Percentiles rank a stretch among this genome's conserved stretches.
Conservation (phyloP, 1,140 invertebrate species). For the Harpegnathos saltator region DNA sequence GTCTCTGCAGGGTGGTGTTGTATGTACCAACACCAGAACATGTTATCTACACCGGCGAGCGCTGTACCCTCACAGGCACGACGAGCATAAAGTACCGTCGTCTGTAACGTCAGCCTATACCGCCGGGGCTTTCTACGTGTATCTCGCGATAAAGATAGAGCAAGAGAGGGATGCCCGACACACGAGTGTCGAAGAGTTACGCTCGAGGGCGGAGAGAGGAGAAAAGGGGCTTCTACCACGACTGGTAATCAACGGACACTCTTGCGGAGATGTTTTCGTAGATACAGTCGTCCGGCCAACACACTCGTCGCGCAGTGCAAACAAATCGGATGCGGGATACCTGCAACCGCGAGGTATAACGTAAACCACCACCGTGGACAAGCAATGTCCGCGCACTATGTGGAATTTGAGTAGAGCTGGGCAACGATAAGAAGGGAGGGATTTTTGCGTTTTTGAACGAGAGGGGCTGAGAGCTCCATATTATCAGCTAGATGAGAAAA, state of each 20-base stretch:
- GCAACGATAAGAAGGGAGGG: not conserved
- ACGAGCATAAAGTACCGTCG: slow-evolving; percentile 38
- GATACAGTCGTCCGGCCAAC: not conserved
- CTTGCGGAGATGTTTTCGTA: slow-evolving; percentile 23
- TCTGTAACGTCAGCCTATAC: slow-evolving; percentile 30
- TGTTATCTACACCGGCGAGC: not conserved
- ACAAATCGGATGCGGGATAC: not conserved
- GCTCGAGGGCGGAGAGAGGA: not conserved
- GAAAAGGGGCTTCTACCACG: not conserved
- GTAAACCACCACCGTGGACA: not conserved
- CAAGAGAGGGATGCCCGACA: slow-evolving; percentile 13
- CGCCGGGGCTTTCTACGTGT: slow-evolving; percentile 34
- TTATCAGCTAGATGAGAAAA: not conserved
- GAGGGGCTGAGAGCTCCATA: not conserved
- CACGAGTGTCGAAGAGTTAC: slow-evolving; percentile 23
- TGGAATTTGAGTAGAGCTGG: not conserved
- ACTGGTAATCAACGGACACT: slow-evolving; percentile 52
- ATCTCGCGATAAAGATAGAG: slow-evolving; percentile 49
- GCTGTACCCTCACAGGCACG: slow-evolving; percentile 40
- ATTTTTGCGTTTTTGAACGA: not conserved
- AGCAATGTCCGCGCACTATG: slow-evolving; percentile 3
- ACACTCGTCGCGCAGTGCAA: not conserved
- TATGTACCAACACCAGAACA: slow-evolving; percentile 28
- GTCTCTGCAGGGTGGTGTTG: slow-evolving; percentile 47
- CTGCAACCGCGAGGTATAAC: slow-evolving; percentile 2